phyloP scores from a whole-genome alignment of 2,797 vertebrate genomes.

The Crocodylus rhombifer region DNA sequence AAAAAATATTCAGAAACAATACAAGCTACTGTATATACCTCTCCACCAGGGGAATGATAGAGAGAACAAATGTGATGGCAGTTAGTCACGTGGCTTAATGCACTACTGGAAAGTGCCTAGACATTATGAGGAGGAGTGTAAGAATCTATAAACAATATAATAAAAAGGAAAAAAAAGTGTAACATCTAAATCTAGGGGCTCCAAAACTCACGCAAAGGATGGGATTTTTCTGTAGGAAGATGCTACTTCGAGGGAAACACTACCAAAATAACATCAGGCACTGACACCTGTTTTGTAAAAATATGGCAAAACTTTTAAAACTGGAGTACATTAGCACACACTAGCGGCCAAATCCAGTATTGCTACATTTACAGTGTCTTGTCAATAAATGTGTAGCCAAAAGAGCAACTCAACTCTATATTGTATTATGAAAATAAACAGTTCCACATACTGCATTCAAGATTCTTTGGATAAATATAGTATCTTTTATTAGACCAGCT shows the following conservation, averaged over 20 bases:
- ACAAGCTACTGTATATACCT: background rate
- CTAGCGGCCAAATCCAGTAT: background rate
- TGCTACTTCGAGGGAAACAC: background rate
- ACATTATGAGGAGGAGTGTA: background rate
- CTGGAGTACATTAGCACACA: background rate
- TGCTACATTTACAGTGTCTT: background rate
- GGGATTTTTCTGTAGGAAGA: background rate
- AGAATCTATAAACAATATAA: background rate
- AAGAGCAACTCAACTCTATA: background rate
- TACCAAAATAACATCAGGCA: background rate
- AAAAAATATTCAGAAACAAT: background rate
- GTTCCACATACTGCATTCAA: too few species aligned
- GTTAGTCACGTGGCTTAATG: background rate
- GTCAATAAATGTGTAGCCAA: background rate
- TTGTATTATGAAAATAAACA: background rate
- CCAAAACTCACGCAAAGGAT: accelerated
- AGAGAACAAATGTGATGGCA: background rate
- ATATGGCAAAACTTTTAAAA: background rate
- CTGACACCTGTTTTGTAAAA: background rate
- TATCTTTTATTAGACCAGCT: too few species aligned
- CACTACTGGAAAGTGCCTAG: background rate
- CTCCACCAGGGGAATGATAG: background rate
- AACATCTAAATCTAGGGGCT: background rate
- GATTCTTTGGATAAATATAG: too few species aligned
- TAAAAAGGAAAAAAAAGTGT: background rate